Percentiles rank a stretch among this genome's conserved stretches.
Evolutionary conservation across 2,888 invertebrate genomes (phyloP).

Genomic region (Drosophila lacicola): DNA sequence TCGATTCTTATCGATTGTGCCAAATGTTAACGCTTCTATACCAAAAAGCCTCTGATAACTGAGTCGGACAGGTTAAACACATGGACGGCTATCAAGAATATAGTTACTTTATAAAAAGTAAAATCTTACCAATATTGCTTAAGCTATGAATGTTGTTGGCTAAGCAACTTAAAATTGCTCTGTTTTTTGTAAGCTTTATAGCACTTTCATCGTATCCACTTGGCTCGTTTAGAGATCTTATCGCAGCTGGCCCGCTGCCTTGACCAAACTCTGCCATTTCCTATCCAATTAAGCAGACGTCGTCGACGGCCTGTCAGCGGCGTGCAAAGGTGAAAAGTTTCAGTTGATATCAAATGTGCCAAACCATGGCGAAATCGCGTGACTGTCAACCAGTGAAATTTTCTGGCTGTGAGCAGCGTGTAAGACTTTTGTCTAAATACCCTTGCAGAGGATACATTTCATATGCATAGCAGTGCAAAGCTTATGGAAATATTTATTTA

Average conservation of each 20-base stretch:
- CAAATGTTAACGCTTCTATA: no score
- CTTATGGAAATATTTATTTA: neutral
- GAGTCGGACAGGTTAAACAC: no score
- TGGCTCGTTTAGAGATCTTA: conserved; percentile 52
- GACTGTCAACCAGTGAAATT: conserved; percentile 62
- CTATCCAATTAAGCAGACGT: conserved; percentile 71
- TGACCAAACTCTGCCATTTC: conserved; percentile 36
- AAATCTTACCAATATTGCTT: neutral
- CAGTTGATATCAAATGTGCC: conserved; percentile 70
- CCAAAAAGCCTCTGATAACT: no score
- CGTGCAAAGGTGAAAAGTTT: conserved; percentile 73
- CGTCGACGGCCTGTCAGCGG: conserved; percentile 52
- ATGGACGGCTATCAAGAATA: no score
- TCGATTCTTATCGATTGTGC: no score
- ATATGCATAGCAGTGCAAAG: neutral
- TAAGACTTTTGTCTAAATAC: conserved; percentile 32
- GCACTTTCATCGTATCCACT: conserved; percentile 3
- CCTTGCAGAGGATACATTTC: neutral
- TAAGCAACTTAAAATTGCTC: neutral
- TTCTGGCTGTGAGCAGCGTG: conserved; percentile 3
- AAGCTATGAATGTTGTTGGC: neutral
- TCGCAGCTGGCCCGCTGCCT: conserved; percentile 49
- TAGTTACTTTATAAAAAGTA: neutral
- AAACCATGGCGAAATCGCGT: conserved; percentile 64
- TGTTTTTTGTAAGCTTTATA: neutral